These are phyloP conservation scores for Dendronephthya gigantea DNA, from an alignment of 64 coral and sea anemone genomes.

Conservation along the genomic window DNA sequence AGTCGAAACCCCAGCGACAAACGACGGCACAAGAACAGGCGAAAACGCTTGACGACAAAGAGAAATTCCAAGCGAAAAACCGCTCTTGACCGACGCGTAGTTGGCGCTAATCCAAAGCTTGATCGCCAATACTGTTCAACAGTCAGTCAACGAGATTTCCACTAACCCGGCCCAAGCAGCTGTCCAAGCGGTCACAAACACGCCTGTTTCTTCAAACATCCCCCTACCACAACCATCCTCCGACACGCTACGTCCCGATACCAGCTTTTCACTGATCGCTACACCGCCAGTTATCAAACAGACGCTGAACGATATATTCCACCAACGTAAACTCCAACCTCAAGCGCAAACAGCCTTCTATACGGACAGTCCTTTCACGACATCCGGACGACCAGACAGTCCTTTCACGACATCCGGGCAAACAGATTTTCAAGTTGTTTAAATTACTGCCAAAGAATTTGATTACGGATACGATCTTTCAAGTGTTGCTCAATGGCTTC, in stretches of 20 bases:
- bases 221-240: background rate
- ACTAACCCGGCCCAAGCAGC: background rate
- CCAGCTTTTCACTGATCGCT: background rate
- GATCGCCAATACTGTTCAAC: background rate
- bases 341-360: background rate
- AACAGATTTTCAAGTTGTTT: background rate
- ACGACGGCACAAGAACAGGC: background rate
- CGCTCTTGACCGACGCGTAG: background rate
- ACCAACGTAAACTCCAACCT: background rate
- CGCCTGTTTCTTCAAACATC: no score
- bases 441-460: background rate
- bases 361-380: constrained; percentile 1
- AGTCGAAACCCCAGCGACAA: background rate
- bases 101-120: background rate
- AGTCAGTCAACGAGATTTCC: background rate
- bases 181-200: background rate
- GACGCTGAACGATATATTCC: background rate
- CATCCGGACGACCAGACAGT: background rate
- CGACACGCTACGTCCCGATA: background rate
- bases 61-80: no score
- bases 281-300: background rate
- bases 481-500: no score
- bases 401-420: background rate
- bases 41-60: no score
- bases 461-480: background rate